phyloP scores from a whole-genome alignment of 2,888 invertebrate genomes.

The Sarcophaga variegata region DNA sequence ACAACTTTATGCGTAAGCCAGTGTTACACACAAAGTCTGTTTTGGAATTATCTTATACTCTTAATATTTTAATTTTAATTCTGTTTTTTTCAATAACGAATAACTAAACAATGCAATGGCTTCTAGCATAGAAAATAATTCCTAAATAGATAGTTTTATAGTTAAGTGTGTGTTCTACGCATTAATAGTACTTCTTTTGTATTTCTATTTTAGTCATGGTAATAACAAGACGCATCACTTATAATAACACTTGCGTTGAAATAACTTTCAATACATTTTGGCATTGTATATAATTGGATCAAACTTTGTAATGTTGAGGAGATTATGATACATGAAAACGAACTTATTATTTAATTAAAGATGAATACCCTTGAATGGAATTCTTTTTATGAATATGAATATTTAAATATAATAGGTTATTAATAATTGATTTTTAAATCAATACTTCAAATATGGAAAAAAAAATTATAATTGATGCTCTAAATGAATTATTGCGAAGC shows the following conservation, averaged over 20 bases:
- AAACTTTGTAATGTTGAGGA: background rate
- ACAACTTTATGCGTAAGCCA: too few relatives aligned
- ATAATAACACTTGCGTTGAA: background rate
- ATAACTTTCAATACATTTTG: conserved; percentile 14
- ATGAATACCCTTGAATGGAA: background rate
- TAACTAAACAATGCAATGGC: too few relatives aligned
- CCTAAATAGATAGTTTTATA: too few relatives aligned
- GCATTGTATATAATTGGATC: conserved; percentile 22
- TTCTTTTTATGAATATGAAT: background rate
- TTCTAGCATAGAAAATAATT: too few relatives aligned
- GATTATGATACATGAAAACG: conserved; percentile 11
- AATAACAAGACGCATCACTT: too few relatives aligned
- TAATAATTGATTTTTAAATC: background rate
- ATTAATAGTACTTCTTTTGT: too few relatives aligned
- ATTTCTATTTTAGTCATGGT: too few relatives aligned
- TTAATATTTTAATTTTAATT: too few relatives aligned
- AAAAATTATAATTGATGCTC: background rate
- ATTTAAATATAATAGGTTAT: background rate
- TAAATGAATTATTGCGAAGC: background rate
- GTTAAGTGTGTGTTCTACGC: too few relatives aligned
- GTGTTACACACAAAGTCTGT: too few relatives aligned
- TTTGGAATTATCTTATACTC: too few relatives aligned
- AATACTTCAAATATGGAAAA: background rate
- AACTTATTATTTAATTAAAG: background rate
- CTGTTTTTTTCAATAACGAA: too few relatives aligned